A percentile compares a stretch with the other conserved stretches of the same genome.
phyloP scores from a whole-genome alignment of 2,888 invertebrate genomes.

The Drosophila borborema region DNA sequence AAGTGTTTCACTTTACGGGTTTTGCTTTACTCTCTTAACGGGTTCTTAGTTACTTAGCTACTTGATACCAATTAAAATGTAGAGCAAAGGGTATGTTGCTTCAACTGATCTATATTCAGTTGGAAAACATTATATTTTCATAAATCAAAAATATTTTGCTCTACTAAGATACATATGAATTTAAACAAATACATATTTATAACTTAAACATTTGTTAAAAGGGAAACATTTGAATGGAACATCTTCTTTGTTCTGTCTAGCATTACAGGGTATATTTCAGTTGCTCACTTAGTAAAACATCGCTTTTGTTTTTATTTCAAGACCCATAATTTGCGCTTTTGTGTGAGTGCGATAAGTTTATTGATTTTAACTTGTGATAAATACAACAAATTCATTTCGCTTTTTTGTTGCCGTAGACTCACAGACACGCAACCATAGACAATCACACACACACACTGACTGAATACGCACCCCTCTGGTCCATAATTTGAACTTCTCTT shows the following conservation, averaged over 20 bases:
- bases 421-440: background rate
- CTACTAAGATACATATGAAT: background rate
- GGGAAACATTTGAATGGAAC: no score
- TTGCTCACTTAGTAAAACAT: background rate
- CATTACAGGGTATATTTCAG: background rate
- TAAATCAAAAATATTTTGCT: background rate
- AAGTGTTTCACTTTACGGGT: conserved; percentile 26
- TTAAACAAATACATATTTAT: no score
- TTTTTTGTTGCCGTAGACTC: conserved; percentile 26
- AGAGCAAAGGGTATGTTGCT: background rate
- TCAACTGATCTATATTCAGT: background rate
- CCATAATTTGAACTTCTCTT: conserved; percentile 85
- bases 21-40: conserved; percentile 32
- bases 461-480: conserved; percentile 83
- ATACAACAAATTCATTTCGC: conserved; percentile 46
- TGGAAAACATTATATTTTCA: background rate
- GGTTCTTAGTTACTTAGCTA: conserved; percentile 33
- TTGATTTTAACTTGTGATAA: conserved; percentile 81
- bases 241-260: no score
- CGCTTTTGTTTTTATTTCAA: conserved; percentile 25
- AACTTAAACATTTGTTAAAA: no score
- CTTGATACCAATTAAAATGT: conserved; percentile 3
- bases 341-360: conserved; percentile 71
- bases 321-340: conserved; percentile 37
- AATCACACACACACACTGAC: background rate